Percentiles rank a stretch among this genome's conserved stretches.
Evolutionary conservation across 2,888 invertebrate species (phyloP).

Genomic region (Plagodis pulveraria): DNA sequence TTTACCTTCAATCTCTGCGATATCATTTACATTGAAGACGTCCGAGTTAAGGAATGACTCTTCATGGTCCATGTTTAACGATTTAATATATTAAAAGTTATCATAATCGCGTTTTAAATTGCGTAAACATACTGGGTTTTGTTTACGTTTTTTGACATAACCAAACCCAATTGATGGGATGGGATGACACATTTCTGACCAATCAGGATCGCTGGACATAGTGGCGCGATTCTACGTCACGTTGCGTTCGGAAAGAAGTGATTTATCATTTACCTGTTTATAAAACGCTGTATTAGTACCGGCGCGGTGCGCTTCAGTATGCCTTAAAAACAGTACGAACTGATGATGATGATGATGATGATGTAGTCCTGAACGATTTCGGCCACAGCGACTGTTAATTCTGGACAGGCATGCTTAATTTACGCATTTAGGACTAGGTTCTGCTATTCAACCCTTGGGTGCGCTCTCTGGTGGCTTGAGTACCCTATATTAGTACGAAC

Average conservation of each 20-base stretch:
- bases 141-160: conserved; percentile 69
- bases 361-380: no score
- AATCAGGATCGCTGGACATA: conserved; percentile 79
- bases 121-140: conserved; percentile 42
- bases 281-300: neutral
- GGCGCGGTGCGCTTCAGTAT: no score
- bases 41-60: conserved; percentile 77
- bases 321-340: no score
- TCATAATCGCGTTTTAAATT: conserved; percentile 31
- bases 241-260: neutral
- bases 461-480: no score
- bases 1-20: conserved; percentile 89
- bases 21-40: conserved; percentile 87
- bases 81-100: conserved; percentile 28
- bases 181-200: conserved; percentile 67
- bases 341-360: no score
- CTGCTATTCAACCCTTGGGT: no score
- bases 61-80: conserved; percentile 65
- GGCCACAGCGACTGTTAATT: no score
- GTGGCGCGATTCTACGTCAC: conserved; percentile 87
- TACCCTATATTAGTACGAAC: no score
- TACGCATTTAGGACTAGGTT: no score
- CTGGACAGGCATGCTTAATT: no score
- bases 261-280: neutral
- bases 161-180: conserved; percentile 51